Evolutionary conservation across 2,888 invertebrate species (phyloP), one percentile per base, ranked within the genome.

Genomic region (Exephanes ischioxanthus): DNA sequence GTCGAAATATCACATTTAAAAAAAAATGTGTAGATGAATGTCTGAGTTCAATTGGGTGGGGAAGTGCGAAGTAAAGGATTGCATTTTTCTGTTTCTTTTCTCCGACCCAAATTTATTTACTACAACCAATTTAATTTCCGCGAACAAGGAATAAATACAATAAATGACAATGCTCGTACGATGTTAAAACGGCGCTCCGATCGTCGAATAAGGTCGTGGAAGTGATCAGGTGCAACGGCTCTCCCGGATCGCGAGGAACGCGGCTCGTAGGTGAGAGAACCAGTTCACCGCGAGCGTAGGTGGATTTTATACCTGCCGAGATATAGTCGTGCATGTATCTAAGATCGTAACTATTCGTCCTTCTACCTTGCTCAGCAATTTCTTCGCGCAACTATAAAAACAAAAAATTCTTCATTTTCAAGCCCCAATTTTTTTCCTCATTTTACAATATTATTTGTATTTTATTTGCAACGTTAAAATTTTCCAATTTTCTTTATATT

Each of bases 241-340:
- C 61, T 53, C 66, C 63, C 6, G 72, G 53, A 72, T 41, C 72
- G 26, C 58, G 45, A 48, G 48, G 73, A 80, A 80, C 73, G 73
- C 30, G 80, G 41, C 37, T 41, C 58, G 80, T 80, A 67, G 80
- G 67, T 73, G 53, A 30, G 53, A 45, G 55, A 80, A 80, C 80
- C 67, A 75, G 80, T 75, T 37, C n/a, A 80, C 55, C 41, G 63
- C 33, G 41, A 55, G 53, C 48, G 80, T 58, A 48, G 73, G 67
- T 45, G 73, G 55, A 16, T 75, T 68, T 73, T 33, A 11, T 41
- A 22, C 51, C 30, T 45, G 19, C 45, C 51, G 33, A 66, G 63
- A 48, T 51, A 75, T 26, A 72, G 55, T 33, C 33, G 61, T 16
- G 30, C 16, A 11, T 16, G 61, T 33, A 63, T 63, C 61, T 16